Evolutionary conservation across 2,113 vertebrate species (phyloP).

Genomic region (Acrocephalus kingi): DNA sequence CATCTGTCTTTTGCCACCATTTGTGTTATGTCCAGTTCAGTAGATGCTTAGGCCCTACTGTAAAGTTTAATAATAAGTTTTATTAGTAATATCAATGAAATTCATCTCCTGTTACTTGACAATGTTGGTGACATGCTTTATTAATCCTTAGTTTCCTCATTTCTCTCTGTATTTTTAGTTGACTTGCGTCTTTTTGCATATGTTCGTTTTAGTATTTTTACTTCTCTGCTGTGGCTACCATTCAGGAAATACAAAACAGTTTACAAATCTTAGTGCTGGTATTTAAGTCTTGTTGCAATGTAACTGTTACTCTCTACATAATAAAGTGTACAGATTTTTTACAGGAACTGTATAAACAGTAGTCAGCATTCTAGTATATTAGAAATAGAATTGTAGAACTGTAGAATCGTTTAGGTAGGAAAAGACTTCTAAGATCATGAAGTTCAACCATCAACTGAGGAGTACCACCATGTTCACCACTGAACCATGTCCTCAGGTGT

Average conservation of each 20-base stretch:
- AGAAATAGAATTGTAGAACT: background rate
- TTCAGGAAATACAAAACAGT: background rate
- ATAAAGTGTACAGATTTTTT: background rate
- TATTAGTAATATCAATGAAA: background rate
- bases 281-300: background rate
- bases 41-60: background rate
- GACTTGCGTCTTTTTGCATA: background rate
- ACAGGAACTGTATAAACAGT: background rate
- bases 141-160: background rate
- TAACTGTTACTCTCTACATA: background rate
- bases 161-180: background rate
- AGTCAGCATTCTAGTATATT: background rate
- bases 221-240: background rate
- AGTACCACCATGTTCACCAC: background rate
- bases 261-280: background rate
- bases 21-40: background rate
- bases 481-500: background rate
- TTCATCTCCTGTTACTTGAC: background rate
- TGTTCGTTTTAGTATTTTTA: background rate
- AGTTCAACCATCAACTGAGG: background rate
- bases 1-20: background rate
- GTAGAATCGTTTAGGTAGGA: rapidly evolving
- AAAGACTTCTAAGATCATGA: background rate
- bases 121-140: background rate
- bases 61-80: background rate